Evolutionary conservation across 2,797 vertebrate genomes (phyloP).

Genomic region (Bovichtus variegatus): DNA sequence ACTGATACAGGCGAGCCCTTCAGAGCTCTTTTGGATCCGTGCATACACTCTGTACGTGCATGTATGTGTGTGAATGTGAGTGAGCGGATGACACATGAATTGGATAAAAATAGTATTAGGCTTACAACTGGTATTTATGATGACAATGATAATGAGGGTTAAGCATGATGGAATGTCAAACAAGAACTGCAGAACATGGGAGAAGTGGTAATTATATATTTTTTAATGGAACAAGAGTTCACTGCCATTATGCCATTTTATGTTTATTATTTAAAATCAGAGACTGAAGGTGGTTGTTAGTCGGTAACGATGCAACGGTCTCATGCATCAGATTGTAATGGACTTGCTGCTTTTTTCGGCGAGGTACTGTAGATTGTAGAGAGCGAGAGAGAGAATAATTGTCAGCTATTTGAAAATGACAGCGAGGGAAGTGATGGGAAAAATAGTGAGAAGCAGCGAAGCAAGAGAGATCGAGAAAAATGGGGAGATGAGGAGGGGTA

Average conservation of each 20-base stretch:
- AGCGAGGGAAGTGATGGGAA: conserved; percentile 51
- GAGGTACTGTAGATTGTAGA: not conserved
- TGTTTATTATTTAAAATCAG: conserved; percentile 12
- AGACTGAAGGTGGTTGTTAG: not conserved
- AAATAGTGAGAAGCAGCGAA: conserved; percentile 48
- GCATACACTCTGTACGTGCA: not conserved
- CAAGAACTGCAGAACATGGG: conserved; percentile 21
- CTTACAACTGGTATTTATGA: conserved; percentile 53
- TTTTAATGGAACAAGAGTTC: not conserved
- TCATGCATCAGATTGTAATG: not conserved
- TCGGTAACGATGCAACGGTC: not conserved
- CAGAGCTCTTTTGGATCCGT: conserved; percentile 4
- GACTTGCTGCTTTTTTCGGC: conserved; percentile 10
- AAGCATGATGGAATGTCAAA: conserved; percentile 48
- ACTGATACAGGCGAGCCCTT: not conserved
- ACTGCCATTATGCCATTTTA: not conserved
- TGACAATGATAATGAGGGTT: conserved; percentile 55
- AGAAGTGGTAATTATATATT: conserved; percentile 24
- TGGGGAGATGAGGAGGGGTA: conserved; percentile 49
- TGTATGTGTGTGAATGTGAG: conserved; percentile 12
- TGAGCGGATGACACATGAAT: conserved; percentile 50
- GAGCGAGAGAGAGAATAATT: conserved; percentile 52
- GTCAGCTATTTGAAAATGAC: conserved; percentile 66
- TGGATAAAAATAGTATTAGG: conserved; percentile 56
- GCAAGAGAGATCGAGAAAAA: conserved; percentile 59